These are phyloP conservation scores for Agonum fuliginosum DNA, from an alignment of 2,888 invertebrate species.

Conservation along the genomic window DNA sequence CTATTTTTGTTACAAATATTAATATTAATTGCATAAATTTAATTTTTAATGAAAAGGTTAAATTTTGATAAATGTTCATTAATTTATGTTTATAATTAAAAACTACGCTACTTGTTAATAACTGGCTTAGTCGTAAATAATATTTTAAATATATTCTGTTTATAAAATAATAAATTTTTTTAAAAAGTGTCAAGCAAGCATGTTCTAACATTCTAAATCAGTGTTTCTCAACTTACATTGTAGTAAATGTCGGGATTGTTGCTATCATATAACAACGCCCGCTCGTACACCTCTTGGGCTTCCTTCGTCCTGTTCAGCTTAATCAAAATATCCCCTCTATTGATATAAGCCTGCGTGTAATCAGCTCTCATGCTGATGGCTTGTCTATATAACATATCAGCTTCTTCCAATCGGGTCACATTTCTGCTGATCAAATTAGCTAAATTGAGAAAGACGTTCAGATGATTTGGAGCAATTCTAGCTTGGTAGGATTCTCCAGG, in stretches of 20 bases:
- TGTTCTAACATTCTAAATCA: not conserved
- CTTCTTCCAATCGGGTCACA: slow-evolving; percentile 92
- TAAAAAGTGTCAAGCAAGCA: not conserved
- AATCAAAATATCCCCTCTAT: slow-evolving; percentile 96
- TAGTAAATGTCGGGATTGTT: slow-evolving; percentile 96
- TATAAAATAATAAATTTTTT: too few relatives aligned
- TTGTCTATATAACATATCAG: slow-evolving; percentile 93
- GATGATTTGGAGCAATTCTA: slow-evolving; percentile 94
- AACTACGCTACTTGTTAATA: too few relatives aligned
- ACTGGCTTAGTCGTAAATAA: too few relatives aligned
- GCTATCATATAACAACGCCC: slow-evolving; percentile 93
- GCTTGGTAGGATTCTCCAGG: slow-evolving; percentile 97
- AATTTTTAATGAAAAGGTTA: too few relatives aligned
- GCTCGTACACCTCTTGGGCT: slow-evolving; percentile 95
- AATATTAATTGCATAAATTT: too few relatives aligned
- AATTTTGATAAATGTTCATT: too few relatives aligned
- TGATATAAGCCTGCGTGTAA: slow-evolving; percentile 97
- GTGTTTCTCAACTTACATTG: slow-evolving; percentile 80
- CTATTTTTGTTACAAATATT: too few relatives aligned
- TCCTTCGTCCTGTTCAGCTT: slow-evolving; percentile 95
- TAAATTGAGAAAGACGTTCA: slow-evolving; percentile 96
- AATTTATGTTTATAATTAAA: too few relatives aligned
- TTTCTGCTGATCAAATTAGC: slow-evolving; percentile 96
- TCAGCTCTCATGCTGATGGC: slow-evolving; percentile 98
- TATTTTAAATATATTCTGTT: too few relatives aligned